phyloP scores from a whole-genome alignment of 2,113 vertebrate species.

The Bambusicola thoracicus region DNA sequence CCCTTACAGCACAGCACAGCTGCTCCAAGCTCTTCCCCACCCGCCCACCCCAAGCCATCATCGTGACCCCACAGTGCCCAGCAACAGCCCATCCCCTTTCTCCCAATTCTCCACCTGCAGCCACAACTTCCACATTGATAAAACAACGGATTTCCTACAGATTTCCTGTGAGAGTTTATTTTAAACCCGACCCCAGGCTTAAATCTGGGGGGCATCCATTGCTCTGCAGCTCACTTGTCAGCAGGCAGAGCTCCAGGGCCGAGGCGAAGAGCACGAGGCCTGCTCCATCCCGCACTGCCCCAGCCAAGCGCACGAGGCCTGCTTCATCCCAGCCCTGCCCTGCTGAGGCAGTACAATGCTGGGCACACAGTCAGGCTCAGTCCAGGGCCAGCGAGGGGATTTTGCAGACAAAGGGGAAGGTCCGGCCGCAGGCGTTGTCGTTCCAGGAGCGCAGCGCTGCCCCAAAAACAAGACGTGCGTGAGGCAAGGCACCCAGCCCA shows the following conservation, averaged over 20 bases:
- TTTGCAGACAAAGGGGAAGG: constrained; percentile 88
- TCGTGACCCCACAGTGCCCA: neutral
- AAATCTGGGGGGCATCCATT: neutral
- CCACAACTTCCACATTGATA: neutral
- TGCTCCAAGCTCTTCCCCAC: neutral
- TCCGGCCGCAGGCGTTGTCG: constrained; percentile 79
- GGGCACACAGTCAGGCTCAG: neutral
- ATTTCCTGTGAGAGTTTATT: rapidly evolving
- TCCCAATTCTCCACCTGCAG: neutral
- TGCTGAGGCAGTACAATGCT: neutral
- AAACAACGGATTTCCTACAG: neutral
- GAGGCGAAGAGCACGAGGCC: neutral
- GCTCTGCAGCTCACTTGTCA: neutral
- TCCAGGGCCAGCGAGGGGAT: constrained; percentile 76
- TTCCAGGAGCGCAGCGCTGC: constrained; percentile 86
- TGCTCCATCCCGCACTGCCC: neutral
- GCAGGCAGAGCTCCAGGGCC: rapidly evolving
- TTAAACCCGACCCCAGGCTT: neutral
- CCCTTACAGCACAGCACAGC: neutral
- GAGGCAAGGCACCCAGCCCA: neutral
- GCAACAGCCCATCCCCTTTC: neutral
- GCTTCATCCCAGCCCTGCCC: neutral
- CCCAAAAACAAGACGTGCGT: neutral
- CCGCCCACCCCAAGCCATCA: neutral
- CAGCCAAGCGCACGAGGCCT: too few species aligned